Evolutionary conservation across 2,113 vertebrate species (phyloP).

Genomic region (Passer domesticus): DNA sequence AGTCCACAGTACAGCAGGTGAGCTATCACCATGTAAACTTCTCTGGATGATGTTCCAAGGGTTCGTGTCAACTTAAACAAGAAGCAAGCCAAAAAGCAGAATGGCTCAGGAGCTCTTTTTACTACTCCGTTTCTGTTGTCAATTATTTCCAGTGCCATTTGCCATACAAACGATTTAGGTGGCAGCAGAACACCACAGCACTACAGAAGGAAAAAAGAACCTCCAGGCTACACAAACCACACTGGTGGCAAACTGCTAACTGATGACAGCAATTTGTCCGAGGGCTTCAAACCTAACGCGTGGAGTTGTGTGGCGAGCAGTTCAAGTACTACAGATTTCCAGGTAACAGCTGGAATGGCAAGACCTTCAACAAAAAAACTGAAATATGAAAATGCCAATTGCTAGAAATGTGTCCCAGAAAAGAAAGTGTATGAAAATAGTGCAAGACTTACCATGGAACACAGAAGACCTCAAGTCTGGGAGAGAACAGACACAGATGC

Average conservation of each 20-base stretch:
- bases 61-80: slow-evolving; percentile 69
- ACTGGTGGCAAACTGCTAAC: slow-evolving; percentile 58
- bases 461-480: slow-evolving; percentile 82
- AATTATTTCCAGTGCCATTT: slow-evolving; percentile 60
- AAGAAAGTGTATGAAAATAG: slow-evolving; percentile 78
- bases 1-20: slow-evolving; percentile 79
- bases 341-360: slow-evolving; percentile 69
- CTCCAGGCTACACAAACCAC: slow-evolving; percentile 17
- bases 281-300: slow-evolving; percentile 53
- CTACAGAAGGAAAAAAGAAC: background rate
- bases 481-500: slow-evolving; percentile 28
- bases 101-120: slow-evolving; percentile 79
- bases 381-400: slow-evolving; percentile 48
- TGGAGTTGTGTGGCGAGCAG: slow-evolving; percentile 39
- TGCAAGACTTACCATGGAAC: slow-evolving; percentile 86
- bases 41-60: slow-evolving; percentile 55
- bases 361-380: slow-evolving; percentile 63
- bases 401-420: slow-evolving; percentile 72
- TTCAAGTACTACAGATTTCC: slow-evolving; percentile 78
- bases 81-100: slow-evolving; percentile 75
- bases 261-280: slow-evolving; percentile 40
- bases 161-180: slow-evolving; percentile 21
- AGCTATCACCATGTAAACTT: slow-evolving; percentile 77
- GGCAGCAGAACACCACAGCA: slow-evolving; percentile 51
- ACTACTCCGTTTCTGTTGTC: slow-evolving; percentile 29